Evolutionary conservation across 2,888 invertebrate genomes (phyloP), one percentile per base, ranked within the genome.

Genomic region (Leptinotarsa peninsularis): DNA sequence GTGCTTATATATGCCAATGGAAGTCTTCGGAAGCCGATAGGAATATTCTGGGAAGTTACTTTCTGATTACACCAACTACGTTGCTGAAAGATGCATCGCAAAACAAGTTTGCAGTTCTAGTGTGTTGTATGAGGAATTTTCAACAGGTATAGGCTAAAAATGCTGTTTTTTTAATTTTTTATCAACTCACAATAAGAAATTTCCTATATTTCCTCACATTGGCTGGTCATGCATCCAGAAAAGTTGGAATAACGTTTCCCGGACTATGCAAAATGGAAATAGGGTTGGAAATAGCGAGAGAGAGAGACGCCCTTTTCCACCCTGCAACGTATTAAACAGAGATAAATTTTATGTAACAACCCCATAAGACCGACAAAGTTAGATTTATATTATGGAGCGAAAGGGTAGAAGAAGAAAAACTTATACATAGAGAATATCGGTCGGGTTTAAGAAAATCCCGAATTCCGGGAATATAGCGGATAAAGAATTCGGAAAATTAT

Each of bases 291-390:
- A n/a, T 56, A 17, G 67, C 52, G 81, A 80, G 74, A 79, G 80
- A 81, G 81, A 81, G 80, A 81, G 81, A 81, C 73, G 70, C 75
- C 79, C 71, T 67, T 72, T 63, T 60, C 72, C 71, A 72, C 73
- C 76, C 74, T 68, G 68, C 78, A 73, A 79, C 74, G 70, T 71
- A 76, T 79, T 78, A 81, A 80, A 83, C 79, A 80, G 78, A 77
- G 83, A 84, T 72, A 76, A 79, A 76, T 73, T 74, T 76, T 74
- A 81, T 72, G 81, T 81, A 80, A 83, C 80, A 81, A 81, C 79
- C 81, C 81, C 74, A 80, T 78, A 81, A 81, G 82, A 81, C 80
- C 81, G 81, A 83, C 82, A 81, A 82, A 83, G 84, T 82, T 82
- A 80, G 84, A 82, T 84, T 83, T 82, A 84, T 83, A 82, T 81